phyloP scores from a whole-genome alignment of 1,140 invertebrate genomes.

The Drosophila sp. region DNA sequence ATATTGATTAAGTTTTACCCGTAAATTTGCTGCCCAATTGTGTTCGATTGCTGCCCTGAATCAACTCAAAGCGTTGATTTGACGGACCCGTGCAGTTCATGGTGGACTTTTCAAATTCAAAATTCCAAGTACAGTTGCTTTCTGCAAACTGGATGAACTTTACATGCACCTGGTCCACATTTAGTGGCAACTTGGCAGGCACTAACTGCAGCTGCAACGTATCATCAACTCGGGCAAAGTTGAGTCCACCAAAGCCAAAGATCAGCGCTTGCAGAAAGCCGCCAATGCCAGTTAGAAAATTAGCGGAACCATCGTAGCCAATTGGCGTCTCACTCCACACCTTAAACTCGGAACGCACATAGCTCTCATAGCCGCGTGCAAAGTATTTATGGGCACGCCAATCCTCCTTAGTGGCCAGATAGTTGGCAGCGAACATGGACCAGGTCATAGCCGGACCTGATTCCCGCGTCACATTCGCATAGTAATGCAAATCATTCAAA shows the following conservation, averaged over 20 bases:
- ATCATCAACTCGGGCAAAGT: conserved; percentile 82
- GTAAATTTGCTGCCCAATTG: conserved; percentile 37
- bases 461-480: conserved; percentile 85
- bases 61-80: conserved; percentile 37
- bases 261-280: conserved; percentile 86
- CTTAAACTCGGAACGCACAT: conserved; percentile 86
- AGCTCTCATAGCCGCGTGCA: conserved; percentile 85
- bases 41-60: conserved; percentile 50
- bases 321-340: conserved; percentile 86
- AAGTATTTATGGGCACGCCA: conserved; percentile 84
- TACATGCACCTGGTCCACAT: conserved; percentile 48
- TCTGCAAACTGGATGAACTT: conserved; percentile 47
- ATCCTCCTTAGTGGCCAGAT: conserved; percentile 82
- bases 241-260: conserved; percentile 86
- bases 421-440: conserved; percentile 86
- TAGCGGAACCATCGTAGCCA: conserved; percentile 85
- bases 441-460: conserved; percentile 87
- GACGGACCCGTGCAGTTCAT: conserved; percentile 22
- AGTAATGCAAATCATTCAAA: conserved; percentile 86
- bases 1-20: conserved; percentile 14
- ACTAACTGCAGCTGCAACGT: conserved; percentile 24
- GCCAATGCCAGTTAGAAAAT: conserved; percentile 87
- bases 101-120: neutral
- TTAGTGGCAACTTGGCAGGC: conserved; percentile 25
- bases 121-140: conserved; percentile 42